These are phyloP conservation scores for Ephialtes manifestator DNA, from an alignment of 2,888 invertebrate species.

Conservation along the genomic window DNA sequence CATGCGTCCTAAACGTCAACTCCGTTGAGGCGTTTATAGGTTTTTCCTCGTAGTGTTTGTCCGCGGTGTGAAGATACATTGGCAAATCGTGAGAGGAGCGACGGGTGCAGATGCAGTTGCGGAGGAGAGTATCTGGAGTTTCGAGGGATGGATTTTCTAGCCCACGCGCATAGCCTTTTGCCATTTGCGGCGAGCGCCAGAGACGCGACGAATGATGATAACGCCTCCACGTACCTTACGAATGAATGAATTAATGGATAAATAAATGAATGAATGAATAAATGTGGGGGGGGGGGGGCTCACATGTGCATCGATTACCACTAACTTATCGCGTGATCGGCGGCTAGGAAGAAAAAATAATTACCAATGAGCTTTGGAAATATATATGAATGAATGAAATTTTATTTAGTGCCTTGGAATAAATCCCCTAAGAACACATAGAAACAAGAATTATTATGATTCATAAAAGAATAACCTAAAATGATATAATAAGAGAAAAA, in stretches of 20 bases:
- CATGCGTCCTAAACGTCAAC: constrained; percentile 41
- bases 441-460: no score
- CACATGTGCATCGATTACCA: neutral
- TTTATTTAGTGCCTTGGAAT: no score
- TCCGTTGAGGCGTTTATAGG: constrained; percentile 15
- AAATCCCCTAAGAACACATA: no score
- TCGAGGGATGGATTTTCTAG: neutral
- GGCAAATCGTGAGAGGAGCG: neutral
- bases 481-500: no score
- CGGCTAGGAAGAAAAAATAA: neutral
- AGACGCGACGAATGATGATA: neutral
- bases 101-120: neutral
- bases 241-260: neutral
- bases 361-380: no score
- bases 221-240: neutral
- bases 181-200: neutral
- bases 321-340: neutral
- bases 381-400: no score
- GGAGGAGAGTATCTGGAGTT: neutral
- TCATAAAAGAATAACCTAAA: no score
- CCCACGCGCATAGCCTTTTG: constrained; percentile 4
- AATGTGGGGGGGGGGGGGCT: neutral
- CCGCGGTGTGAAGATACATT: constrained; percentile 9
- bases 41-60: constrained; percentile 52
- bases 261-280: neutral